Conservation (phyloP, 2,888 invertebrate genomes). For the Crepidodera aurea region DNA sequence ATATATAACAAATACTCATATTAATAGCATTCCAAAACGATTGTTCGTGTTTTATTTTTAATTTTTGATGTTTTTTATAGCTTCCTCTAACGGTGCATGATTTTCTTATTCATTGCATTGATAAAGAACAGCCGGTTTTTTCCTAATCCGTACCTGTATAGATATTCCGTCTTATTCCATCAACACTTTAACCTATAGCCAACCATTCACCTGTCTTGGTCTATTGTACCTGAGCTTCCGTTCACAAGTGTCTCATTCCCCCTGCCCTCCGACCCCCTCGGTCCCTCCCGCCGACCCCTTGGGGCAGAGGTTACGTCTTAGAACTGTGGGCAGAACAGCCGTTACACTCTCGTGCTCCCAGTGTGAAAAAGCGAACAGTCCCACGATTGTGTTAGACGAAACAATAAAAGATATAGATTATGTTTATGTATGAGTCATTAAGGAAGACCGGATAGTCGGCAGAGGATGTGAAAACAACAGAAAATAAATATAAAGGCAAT, state of each 20-base stretch:
- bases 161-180: constrained; percentile 15
- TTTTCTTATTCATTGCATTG: no score
- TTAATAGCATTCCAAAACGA: no score
- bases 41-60: no score
- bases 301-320: constrained; percentile 53
- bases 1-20: no score
- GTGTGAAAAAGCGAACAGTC: constrained; percentile 53
- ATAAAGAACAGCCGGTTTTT: no score
- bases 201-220: constrained; percentile 55
- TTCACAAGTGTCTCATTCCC: constrained; percentile 50
- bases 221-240: constrained; percentile 53
- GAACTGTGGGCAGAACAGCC: constrained; percentile 37
- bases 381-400: constrained; percentile 49
- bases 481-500: constrained; percentile 32
- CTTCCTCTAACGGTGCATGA: no score
- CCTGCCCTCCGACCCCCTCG: constrained; percentile 23
- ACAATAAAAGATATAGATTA: constrained; percentile 51
- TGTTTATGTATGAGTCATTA: constrained; percentile 55
- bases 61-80: no score
- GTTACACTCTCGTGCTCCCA: constrained; percentile 53
- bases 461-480: constrained; percentile 40
- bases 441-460: constrained; percentile 38
- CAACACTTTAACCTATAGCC: constrained; percentile 24
- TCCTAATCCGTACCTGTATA: constrained; percentile 12
- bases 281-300: constrained; percentile 31